These are phyloP conservation scores for Campylomormyrus tamandua DNA, from an alignment of 2,113 vertebrate species.

Conservation along the genomic window DNA sequence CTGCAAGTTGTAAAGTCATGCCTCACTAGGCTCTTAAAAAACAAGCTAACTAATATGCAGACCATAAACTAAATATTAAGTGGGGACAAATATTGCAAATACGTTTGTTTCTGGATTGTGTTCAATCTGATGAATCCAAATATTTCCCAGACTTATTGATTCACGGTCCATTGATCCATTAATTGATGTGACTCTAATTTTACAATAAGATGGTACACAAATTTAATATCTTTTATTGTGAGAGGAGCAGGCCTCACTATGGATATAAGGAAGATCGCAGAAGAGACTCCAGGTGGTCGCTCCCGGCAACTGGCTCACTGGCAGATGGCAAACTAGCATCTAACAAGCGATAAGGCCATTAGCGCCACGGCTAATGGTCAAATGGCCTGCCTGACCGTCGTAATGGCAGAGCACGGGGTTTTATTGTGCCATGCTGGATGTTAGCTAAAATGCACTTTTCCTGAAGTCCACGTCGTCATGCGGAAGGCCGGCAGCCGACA, in stretches of 20 bases:
- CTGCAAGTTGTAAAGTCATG: neutral
- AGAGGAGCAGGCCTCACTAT: neutral
- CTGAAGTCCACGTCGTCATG: neutral
- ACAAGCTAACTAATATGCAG: neutral
- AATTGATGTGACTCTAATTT: neutral
- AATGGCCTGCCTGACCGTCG: neutral
- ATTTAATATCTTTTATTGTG: slow-evolving; percentile 17
- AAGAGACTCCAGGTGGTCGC: slow-evolving; percentile 11
- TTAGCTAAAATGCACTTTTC: neutral
- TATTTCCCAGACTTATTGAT: neutral
- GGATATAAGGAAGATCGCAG: neutral
- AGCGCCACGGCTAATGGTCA: neutral
- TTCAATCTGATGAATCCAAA: neutral
- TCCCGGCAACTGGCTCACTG: slow-evolving; percentile 5
- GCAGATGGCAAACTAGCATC: slow-evolving; percentile 18
- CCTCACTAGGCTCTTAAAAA: neutral
- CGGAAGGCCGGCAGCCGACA: neutral
- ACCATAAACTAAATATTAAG: neutral
- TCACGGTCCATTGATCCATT: neutral
- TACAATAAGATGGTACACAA: neutral
- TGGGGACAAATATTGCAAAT: too few relatives aligned
- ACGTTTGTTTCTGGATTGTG: neutral
- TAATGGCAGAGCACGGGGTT: neutral
- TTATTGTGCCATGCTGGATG: neutral
- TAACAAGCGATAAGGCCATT: slow-evolving; percentile 10